phyloP scores from a whole-genome alignment of 1,140 invertebrate genomes.

The Lithobius niger region DNA sequence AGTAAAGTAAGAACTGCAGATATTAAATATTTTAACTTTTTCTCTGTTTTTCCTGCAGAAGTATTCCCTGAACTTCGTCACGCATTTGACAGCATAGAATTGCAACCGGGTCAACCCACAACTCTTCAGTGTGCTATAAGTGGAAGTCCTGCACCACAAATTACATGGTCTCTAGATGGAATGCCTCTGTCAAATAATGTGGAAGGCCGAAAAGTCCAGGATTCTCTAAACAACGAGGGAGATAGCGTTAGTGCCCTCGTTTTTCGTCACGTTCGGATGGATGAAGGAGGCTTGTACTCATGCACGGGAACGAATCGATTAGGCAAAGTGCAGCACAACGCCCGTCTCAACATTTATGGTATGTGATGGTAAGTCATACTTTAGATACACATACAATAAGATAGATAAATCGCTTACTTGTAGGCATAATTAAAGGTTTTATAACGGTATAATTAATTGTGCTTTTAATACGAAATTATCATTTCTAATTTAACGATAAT shows the following conservation, averaged over 20 bases:
- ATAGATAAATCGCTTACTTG: too few species aligned
- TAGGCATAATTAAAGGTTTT: too few species aligned
- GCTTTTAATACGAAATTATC: too few species aligned
- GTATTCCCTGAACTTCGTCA: conserved; percentile 56
- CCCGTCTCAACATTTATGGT: conserved; percentile 79
- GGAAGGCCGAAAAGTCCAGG: neutral
- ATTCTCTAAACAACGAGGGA: neutral
- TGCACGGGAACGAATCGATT: conserved; percentile 22
- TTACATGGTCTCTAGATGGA: conserved; percentile 36
- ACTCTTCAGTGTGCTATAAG: conserved; percentile 69
- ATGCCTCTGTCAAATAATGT: conserved; percentile 23
- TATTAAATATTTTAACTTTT: too few species aligned
- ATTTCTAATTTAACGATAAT: too few species aligned
- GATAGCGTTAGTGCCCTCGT: neutral
- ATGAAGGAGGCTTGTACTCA: conserved; percentile 20
- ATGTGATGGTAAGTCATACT: conserved; percentile 24
- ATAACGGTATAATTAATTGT: too few species aligned
- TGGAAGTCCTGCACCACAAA: conserved; percentile 53
- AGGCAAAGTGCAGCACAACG: conserved; percentile 53
- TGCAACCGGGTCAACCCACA: conserved; percentile 59
- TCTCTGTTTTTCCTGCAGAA: too few species aligned
- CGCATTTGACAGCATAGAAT: conserved; percentile 67
- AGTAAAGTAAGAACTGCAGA: too few species aligned
- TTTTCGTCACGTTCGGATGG: neutral
- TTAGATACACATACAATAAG: too few species aligned